Base-by-base conservation (phyloP, 2,113 vertebrate genomes). In the Hippopotamus amphibius region DNA sequence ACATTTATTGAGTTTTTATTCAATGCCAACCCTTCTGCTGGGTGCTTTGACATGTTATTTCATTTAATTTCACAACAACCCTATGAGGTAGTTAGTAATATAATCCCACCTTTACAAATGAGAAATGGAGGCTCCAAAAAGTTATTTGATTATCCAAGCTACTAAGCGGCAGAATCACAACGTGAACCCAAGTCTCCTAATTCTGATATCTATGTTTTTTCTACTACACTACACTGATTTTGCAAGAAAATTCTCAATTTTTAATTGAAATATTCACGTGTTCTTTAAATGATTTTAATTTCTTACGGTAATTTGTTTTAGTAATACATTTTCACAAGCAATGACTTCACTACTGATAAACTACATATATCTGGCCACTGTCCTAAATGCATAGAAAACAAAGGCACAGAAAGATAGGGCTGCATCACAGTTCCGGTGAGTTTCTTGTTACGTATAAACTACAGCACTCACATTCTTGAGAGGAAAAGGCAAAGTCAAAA, bases 231-330 rank as follows among this genome's bases (percentile, higher is more conserved):
- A 80, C 13, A 71, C 7, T 41, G 76, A 66, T 88, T 90, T 95
- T 84, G 16, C 65, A 77, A 84, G 61, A 90, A 95, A 90, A 89
- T 53, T 87, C 46, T 90, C 37, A 88, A n/a, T 90, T 86, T 28
- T 96, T 96, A 89, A 26, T 37, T 77, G 57, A 97, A 93, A 94
- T 93, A 84, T 48, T 76, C 76, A 80, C 79, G 53, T 13, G 1
- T 72, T 92, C 65, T 26, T 87, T 93, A 90, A 94, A 21, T 88
- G n/a, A 59, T 5, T 74, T 90, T 55, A 57, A 33, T 79, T 87
- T 80, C 61, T 79, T 76, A 59, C 22, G 55, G 48, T 63, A 22
- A 88, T 82, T 93, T 95, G 41, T 87, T 85, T 92, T 74, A 81
- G 55, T 48, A 85, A 91, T 66, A 63, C 11, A 79, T 79, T 95